phyloP scores from a whole-genome alignment of 2,888 invertebrate species.

The Aspidapion aeneum region DNA sequence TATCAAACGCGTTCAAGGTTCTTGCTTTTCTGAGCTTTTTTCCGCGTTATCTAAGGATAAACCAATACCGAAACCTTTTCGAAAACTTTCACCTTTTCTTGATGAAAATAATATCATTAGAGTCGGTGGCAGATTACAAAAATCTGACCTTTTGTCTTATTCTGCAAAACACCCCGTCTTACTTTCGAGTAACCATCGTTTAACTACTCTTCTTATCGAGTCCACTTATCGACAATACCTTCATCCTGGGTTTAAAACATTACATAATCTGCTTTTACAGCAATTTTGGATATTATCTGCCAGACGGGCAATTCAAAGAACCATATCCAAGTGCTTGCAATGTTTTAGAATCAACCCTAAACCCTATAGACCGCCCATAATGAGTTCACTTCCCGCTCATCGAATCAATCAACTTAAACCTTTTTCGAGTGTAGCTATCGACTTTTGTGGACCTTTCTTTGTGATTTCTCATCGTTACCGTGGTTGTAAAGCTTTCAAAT shows the following conservation, averaged over 20 bases:
- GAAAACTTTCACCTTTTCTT: background rate
- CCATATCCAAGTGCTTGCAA: background rate
- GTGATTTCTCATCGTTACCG: background rate
- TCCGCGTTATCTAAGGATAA: background rate
- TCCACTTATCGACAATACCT: background rate
- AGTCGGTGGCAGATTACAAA: background rate
- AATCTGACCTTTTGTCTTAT: background rate
- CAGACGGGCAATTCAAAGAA: background rate
- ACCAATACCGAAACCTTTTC: background rate
- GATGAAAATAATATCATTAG: background rate
- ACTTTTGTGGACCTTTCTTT: background rate
- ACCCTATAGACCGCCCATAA: background rate
- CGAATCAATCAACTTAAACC: too few relatives aligned
- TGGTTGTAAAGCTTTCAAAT: background rate
- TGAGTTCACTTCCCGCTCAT: too few relatives aligned
- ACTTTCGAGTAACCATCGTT: background rate
- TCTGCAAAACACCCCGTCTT: background rate
- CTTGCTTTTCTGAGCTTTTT: too few relatives aligned
- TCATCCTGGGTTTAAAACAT: background rate
- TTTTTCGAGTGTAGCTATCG: background rate
- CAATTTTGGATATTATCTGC: background rate
- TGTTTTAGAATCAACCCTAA: background rate
- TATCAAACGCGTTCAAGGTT: too few relatives aligned
- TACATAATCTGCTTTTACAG: background rate
- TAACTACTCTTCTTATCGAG: background rate